phyloP scores from a whole-genome alignment of 2,888 invertebrate genomes.

The Ormyrus pomaceus region DNA sequence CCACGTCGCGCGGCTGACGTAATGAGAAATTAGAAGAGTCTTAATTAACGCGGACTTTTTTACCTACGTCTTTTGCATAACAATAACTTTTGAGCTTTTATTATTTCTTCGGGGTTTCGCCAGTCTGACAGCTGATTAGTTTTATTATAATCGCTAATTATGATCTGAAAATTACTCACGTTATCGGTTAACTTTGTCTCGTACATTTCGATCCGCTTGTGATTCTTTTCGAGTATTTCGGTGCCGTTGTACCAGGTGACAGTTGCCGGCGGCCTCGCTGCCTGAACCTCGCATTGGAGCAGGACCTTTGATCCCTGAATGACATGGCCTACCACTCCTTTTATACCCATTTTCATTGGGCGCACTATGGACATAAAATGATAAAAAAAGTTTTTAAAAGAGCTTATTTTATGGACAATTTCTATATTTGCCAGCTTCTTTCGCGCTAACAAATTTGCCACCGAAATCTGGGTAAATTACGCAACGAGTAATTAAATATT shows the following conservation, averaged over 20 bases:
- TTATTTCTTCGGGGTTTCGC: no score
- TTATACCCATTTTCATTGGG: conserved; percentile 86
- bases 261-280: conserved; percentile 89
- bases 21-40: neutral
- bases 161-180: conserved; percentile 64
- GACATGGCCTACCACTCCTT: conserved; percentile 87
- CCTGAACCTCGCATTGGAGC: conserved; percentile 86
- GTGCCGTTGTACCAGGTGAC: conserved; percentile 92
- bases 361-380: conserved; percentile 79
- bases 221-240: conserved; percentile 70
- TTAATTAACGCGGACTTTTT: conserved; percentile 22
- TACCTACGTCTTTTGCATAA: neutral
- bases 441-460: no score
- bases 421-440: no score
- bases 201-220: conserved; percentile 70
- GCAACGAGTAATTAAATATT: no score
- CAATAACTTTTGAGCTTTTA: no score
- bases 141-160: no score
- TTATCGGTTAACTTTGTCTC: conserved; percentile 66
- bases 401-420: no score
- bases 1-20: neutral
- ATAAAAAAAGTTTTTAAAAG: no score
- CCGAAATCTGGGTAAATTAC: no score
- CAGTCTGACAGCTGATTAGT: no score
- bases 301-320: conserved; percentile 88